Evolutionary conservation across 1,140 invertebrate species (phyloP).

Genomic region (Drosophila lini): DNA sequence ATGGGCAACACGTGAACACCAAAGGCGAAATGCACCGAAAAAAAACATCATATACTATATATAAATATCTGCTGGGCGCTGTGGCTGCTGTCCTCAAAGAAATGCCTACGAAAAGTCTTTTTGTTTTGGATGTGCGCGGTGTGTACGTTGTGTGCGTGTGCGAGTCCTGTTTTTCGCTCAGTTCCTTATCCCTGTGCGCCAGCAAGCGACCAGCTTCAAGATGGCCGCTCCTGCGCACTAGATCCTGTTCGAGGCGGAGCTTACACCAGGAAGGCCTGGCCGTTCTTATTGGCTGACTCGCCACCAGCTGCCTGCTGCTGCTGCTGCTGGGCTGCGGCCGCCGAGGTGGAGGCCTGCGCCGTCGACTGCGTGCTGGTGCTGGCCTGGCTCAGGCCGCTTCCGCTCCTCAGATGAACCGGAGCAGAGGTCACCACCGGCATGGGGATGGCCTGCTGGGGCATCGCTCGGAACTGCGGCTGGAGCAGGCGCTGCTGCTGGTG

Average conservation of each 20-base stretch:
- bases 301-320: slow-evolving; percentile 57
- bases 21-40: slow-evolving; percentile 57
- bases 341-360: slow-evolving; percentile 77
- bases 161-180: slow-evolving; percentile 24
- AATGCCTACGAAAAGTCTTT: slow-evolving; percentile 80
- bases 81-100: slow-evolving; percentile 20
- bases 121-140: slow-evolving; percentile 42
- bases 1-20: slow-evolving; percentile 59
- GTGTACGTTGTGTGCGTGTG: slow-evolving; percentile 19
- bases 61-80: slow-evolving; percentile 33
- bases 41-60: slow-evolving; percentile 30
- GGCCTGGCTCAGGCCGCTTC: slow-evolving; percentile 78
- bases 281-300: slow-evolving; percentile 64
- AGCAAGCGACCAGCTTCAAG: slow-evolving; percentile 68
- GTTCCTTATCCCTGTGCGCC: slow-evolving; percentile 30
- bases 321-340: slow-evolving; percentile 69
- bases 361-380: slow-evolving; percentile 82
- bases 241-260: slow-evolving; percentile 53
- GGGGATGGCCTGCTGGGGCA: slow-evolving; percentile 43
- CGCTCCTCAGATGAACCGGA: slow-evolving; percentile 77
- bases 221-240: slow-evolving; percentile 69
- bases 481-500: slow-evolving; percentile 64
- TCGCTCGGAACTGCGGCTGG: slow-evolving; percentile 65
- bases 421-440: slow-evolving; percentile 43
- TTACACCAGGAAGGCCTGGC: slow-evolving; percentile 82